Evolutionary conservation across 2,888 invertebrate genomes (phyloP), one percentile per base, ranked within the genome.

Genomic region (Noctua janthina): DNA sequence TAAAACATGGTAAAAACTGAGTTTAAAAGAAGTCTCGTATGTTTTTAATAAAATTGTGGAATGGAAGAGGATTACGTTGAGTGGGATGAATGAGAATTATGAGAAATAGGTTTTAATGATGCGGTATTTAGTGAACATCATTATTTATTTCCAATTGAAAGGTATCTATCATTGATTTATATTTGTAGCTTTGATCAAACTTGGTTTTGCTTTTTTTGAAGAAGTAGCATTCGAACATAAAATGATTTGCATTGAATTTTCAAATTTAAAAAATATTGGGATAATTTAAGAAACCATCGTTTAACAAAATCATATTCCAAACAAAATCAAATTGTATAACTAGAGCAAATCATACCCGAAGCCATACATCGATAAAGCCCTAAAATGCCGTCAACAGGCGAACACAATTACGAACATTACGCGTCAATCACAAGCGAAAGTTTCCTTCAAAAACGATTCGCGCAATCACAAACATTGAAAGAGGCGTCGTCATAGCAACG

Each of bases 401-500:
- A 87, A 87, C 82, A 90, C 90, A 91, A 92, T 92, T 93, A 94
- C 92, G 92, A 93, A 90, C 87, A 91, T 92, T 91, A 91, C 91
- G 86, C 91, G 92, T 95, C 95, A 94, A 95, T 95, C 95, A 93
- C 90, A 88, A 78, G 76, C 82, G 78, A 92, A 94, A 95, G 92
- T 94, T 95, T 92, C 91, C 92, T 93, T 91, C 89, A 89, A 90
- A 91, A 92, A 91, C 91, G 88, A 92, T 91, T 91, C 89, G 82
- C 88, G 92, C 92, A 93, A 95, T 95, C 95, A 96, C 94, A 96
- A 96, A 96, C 96, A 96, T 81, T 88, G 89, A 92, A 93, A 95
- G 94, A 95, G 95, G 95, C 95, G 97, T 97, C 89, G 93, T 93
- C 95, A 97, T 96, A 93, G 94, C 93, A 95, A 97, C 97, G 88